phyloP scores from a whole-genome alignment of 2,888 invertebrate species.

The Ichneumon xanthorius region DNA sequence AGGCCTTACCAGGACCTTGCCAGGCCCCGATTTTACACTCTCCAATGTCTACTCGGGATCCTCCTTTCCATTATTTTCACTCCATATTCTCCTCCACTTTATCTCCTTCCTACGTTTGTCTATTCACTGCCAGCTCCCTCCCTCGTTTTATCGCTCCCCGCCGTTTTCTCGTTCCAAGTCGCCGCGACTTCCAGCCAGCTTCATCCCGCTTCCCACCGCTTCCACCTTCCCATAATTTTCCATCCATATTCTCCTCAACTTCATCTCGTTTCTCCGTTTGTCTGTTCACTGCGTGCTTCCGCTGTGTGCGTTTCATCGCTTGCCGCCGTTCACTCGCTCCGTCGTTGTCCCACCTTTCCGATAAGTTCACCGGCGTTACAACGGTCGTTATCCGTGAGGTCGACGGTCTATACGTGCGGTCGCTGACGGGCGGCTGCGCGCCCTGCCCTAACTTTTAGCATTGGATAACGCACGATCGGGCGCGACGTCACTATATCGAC shows the following conservation, averaged over 20 bases:
- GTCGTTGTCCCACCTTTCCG: not conserved
- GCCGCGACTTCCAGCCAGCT: not conserved
- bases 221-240: too few species aligned
- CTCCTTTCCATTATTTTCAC: not conserved
- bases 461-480: constrained; percentile 36
- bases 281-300: not conserved
- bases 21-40: too few species aligned
- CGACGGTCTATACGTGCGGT: not conserved
- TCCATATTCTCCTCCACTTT: not conserved
- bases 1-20: too few species aligned
- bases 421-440: not conserved
- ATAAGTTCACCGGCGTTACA: not conserved
- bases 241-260: too few species aligned
- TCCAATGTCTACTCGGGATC: too few species aligned
- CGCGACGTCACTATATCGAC: constrained; percentile 38
- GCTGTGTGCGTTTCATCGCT: not conserved
- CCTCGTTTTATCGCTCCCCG: not conserved
- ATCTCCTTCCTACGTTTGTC: too few species aligned
- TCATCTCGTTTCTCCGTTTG: too few species aligned
- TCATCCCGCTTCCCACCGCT: not conserved
- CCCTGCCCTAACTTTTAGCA: constrained; percentile 25
- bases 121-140: not conserved
- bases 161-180: not conserved
- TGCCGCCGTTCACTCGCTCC: not conserved
- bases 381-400: not conserved